Conservation (phyloP, 1,140 invertebrate species). For the Odontomachus brunneus region DNA sequence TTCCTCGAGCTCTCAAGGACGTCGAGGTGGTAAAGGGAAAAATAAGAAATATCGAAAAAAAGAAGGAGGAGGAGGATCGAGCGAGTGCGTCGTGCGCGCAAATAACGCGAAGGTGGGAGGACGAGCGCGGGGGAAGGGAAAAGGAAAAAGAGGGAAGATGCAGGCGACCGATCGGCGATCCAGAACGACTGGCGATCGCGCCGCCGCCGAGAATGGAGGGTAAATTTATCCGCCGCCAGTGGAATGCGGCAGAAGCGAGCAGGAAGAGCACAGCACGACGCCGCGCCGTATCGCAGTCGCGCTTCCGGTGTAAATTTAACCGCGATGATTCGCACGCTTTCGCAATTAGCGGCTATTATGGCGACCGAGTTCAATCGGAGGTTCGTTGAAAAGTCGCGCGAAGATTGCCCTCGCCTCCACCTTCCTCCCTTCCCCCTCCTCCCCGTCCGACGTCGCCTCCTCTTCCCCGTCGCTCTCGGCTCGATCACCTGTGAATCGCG, state of each 20-base stretch:
- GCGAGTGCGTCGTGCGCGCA: background rate
- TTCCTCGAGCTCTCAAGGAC: constrained; percentile 5
- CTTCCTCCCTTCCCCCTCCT: too few relatives aligned
- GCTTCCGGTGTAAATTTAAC: constrained; percentile 54
- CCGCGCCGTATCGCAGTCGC: background rate
- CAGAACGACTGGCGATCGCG: constrained; percentile 15
- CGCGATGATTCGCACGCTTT: constrained; percentile 43
- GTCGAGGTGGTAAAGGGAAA: background rate
- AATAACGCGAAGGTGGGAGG: background rate
- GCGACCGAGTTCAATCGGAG: constrained; percentile 22
- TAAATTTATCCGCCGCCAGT: constrained; percentile 44
- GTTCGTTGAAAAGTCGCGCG: constrained; percentile 8
- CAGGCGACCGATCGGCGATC: constrained; percentile 39
- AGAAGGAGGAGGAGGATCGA: background rate
- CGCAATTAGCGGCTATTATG: constrained; percentile 48
- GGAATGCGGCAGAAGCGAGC: constrained; percentile 54
- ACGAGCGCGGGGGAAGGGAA: background rate
- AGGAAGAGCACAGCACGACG: background rate
- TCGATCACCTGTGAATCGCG: constrained; percentile 2
- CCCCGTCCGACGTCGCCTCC: too few relatives aligned
- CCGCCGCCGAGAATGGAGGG: constrained; percentile 49
- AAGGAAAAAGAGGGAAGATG: constrained; percentile 4
- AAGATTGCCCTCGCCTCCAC: too few relatives aligned
- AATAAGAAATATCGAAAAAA: background rate
- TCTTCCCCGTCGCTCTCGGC: background rate